Evolutionary conservation across 2,113 vertebrate genomes (phyloP).

Genomic region (Australoheros scitulus): DNA sequence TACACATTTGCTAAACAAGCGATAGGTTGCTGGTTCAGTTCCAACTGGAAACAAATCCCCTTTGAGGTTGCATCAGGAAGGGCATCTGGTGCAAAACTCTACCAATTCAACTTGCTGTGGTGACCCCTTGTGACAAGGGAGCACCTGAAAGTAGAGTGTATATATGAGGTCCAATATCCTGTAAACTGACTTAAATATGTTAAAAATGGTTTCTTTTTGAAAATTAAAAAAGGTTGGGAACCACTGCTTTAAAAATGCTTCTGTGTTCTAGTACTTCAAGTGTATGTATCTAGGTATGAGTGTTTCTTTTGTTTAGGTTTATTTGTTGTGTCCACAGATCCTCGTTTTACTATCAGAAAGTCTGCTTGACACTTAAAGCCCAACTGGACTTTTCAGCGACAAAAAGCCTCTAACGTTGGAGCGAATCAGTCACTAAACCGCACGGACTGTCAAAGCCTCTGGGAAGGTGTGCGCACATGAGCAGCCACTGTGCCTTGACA

Average conservation of each 20-base stretch:
- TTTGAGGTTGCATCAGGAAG: too few relatives aligned
- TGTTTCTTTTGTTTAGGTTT: neutral
- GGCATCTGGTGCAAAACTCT: too few relatives aligned
- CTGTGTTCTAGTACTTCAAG: neutral
- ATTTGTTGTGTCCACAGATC: neutral
- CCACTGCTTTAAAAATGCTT: neutral
- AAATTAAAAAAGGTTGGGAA: neutral
- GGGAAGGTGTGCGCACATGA: constrained; percentile 6
- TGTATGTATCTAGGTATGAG: neutral
- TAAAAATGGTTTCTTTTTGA: neutral
- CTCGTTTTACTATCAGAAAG: constrained; percentile 1
- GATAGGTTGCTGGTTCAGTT: neutral
- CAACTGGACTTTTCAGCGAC: neutral
- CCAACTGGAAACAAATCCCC: neutral
- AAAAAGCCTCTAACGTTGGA: neutral
- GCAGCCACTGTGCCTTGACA: constrained; percentile 74
- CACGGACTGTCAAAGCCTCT: constrained; percentile 12
- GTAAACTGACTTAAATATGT: neutral
- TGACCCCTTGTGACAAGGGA: too few relatives aligned
- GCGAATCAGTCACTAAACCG: constrained; percentile 3
- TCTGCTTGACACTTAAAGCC: neutral
- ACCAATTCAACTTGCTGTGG: neutral
- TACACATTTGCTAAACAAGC: neutral
- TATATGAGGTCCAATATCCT: neutral
- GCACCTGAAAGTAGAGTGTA: neutral